These are phyloP conservation scores for Aphelenchoides fujianensis DNA, from an alignment of 1,140 invertebrate species.

Conservation along the genomic window DNA sequence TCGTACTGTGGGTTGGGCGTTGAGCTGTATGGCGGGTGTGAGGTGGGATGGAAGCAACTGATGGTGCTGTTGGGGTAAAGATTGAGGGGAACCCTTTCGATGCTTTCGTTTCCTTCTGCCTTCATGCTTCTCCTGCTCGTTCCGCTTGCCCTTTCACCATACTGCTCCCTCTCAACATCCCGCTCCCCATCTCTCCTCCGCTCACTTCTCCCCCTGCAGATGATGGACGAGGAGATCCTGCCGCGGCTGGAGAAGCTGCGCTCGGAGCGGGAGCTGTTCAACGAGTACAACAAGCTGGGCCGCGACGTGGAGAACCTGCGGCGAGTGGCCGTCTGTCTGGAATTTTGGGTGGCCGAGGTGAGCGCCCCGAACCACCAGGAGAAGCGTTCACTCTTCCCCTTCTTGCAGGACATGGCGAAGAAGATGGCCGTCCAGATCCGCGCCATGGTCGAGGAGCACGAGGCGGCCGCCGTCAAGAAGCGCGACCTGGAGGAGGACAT, in stretches of 20 bases:
- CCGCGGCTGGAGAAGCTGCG: slow-evolving; percentile 82
- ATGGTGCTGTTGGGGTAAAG: too few relatives aligned
- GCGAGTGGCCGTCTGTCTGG: slow-evolving; percentile 41
- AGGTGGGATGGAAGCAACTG: too few relatives aligned
- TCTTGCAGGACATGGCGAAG: slow-evolving; percentile 13
- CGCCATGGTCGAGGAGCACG: neutral
- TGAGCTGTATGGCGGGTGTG: slow-evolving; percentile 10
- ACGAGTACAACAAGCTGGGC: slow-evolving; percentile 81
- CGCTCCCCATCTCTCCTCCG: too few relatives aligned
- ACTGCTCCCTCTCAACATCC: too few relatives aligned
- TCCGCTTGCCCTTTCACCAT: neutral
- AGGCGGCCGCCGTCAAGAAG: neutral
- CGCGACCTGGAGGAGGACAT: slow-evolving; percentile 14
- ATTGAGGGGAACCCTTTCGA: too few relatives aligned
- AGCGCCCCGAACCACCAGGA: neutral
- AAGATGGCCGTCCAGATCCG: neutral
- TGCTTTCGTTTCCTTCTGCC: too few relatives aligned
- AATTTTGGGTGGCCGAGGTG: slow-evolving; percentile 8
- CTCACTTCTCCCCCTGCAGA: neutral
- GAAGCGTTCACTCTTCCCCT: slow-evolving; percentile 14
- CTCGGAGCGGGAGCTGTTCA: slow-evolving; percentile 77
- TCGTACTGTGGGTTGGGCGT: too few relatives aligned
- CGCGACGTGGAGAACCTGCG: slow-evolving; percentile 81
- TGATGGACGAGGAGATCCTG: slow-evolving; percentile 77
- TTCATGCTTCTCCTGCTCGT: too few relatives aligned